These are phyloP conservation scores for Troides oblongomaculatus DNA, from an alignment of 2,888 invertebrate species.

Conservation along the genomic window DNA sequence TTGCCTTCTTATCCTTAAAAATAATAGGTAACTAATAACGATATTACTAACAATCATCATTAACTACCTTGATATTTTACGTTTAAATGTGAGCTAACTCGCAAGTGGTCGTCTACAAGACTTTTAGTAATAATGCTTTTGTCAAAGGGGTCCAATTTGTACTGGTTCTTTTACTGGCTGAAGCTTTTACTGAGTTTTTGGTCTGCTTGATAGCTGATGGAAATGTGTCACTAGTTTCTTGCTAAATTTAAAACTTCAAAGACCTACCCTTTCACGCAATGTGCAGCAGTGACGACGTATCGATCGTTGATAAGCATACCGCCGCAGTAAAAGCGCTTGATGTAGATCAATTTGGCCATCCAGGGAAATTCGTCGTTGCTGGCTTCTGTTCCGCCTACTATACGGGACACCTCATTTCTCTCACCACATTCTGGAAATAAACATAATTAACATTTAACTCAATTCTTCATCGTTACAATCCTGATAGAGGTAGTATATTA, in stretches of 20 bases:
- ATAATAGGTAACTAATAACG: background rate
- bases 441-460: conserved; percentile 3
- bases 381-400: conserved; percentile 90
- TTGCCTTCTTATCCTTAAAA: background rate
- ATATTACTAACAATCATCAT: background rate
- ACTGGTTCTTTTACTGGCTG: too few species aligned
- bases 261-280: conserved; percentile 89
- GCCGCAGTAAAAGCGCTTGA: conserved; percentile 94
- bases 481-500: background rate
- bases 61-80: background rate
- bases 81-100: background rate
- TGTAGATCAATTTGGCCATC: conserved; percentile 92
- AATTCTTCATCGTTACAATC: background rate
- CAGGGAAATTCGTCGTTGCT: conserved; percentile 91
- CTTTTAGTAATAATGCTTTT: too few species aligned
- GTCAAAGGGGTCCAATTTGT: too few species aligned
- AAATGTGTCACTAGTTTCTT: too few species aligned
- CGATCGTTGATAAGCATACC: conserved; percentile 93
- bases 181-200: too few species aligned
- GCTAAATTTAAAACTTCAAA: background rate
- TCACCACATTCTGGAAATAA: conserved; percentile 87
- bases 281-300: conserved; percentile 93
- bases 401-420: conserved; percentile 88
- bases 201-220: too few species aligned
- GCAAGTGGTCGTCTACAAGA: too few species aligned